Evolutionary conservation across 2,888 invertebrate genomes (phyloP).

Genomic region (Lithophane socia): DNA sequence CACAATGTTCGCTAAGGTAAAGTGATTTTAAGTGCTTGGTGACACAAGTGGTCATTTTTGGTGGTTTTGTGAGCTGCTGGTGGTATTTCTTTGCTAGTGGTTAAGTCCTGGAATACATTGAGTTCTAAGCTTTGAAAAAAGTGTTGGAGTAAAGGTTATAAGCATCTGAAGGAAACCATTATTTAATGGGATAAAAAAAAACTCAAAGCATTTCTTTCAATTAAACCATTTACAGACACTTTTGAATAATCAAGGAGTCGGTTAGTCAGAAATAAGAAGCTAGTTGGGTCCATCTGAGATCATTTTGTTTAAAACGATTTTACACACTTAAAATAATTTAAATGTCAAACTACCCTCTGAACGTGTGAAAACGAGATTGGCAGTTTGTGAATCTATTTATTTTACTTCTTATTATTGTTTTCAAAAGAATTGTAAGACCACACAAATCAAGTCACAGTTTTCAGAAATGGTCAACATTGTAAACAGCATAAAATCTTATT

Average conservation of each 20-base stretch:
- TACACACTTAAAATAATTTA: neutral
- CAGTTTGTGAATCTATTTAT: too few relatives aligned
- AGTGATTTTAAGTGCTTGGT: constrained; percentile 57
- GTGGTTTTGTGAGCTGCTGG: constrained; percentile 42
- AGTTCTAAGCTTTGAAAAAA: neutral
- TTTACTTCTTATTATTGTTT: neutral
- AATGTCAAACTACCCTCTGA: neutral
- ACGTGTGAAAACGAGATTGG: neutral
- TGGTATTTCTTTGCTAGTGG: constrained; percentile 14
- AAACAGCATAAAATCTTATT: neutral
- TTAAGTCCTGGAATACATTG: neutral
- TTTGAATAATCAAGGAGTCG: too few relatives aligned
- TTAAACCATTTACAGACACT: too few relatives aligned
- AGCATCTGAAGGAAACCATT: neutral
- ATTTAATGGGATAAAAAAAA: neutral
- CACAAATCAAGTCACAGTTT: neutral
- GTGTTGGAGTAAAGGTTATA: neutral
- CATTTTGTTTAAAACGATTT: neutral
- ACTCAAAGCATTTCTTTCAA: too few relatives aligned
- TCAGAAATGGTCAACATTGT: neutral
- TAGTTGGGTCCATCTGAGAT: neutral
- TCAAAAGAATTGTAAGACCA: neutral
- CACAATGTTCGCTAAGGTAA: constrained; percentile 89
- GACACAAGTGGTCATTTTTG: constrained; percentile 33
- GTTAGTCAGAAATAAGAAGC: too few relatives aligned